Evolutionary conservation across 2,888 invertebrate genomes (phyloP).

Genomic region (Scaeva pyrastri): DNA sequence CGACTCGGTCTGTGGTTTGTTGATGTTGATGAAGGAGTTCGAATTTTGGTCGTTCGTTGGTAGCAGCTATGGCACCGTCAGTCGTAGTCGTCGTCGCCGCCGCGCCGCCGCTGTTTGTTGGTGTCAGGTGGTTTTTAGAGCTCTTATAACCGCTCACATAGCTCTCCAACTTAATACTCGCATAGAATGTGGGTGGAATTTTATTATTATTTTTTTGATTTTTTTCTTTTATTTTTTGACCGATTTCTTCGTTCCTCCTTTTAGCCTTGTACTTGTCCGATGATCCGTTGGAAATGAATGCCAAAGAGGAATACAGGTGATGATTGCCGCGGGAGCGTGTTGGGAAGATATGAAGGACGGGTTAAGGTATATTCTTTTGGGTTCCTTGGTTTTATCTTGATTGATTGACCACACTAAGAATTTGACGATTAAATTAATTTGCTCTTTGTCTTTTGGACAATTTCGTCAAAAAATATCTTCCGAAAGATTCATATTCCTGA

Average conservation of each 20-base stretch:
- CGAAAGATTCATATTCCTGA: slow-evolving; percentile 1
- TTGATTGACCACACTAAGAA: slow-evolving; percentile 71
- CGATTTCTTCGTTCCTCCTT: slow-evolving; percentile 33
- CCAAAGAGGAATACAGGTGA: slow-evolving; percentile 59
- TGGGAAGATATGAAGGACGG: slow-evolving; percentile 12
- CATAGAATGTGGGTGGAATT: slow-evolving; percentile 72
- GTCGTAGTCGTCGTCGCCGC: background rate
- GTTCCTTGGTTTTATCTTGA: no score
- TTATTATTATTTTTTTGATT: slow-evolving; percentile 48
- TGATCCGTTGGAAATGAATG: slow-evolving; percentile 48
- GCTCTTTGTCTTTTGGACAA: slow-evolving; percentile 64
- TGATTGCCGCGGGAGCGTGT: slow-evolving; percentile 35
- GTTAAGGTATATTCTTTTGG: background rate
- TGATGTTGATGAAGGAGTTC: background rate
- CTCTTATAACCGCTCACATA: slow-evolving; percentile 57
- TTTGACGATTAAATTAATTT: slow-evolving; percentile 68
- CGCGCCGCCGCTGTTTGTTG: background rate
- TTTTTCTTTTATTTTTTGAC: slow-evolving; percentile 30
- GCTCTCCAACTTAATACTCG: slow-evolving; percentile 37
- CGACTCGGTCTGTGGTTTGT: slow-evolving; percentile 16
- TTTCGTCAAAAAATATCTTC: slow-evolving; percentile 64
- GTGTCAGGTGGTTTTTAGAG: slow-evolving; percentile 72
- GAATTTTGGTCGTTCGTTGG: background rate
- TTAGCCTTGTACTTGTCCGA: slow-evolving; percentile 39
- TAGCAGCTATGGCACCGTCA: background rate